Evolutionary conservation across 2,888 invertebrate species (phyloP).

Genomic region (Drosophila percnosoma): DNA sequence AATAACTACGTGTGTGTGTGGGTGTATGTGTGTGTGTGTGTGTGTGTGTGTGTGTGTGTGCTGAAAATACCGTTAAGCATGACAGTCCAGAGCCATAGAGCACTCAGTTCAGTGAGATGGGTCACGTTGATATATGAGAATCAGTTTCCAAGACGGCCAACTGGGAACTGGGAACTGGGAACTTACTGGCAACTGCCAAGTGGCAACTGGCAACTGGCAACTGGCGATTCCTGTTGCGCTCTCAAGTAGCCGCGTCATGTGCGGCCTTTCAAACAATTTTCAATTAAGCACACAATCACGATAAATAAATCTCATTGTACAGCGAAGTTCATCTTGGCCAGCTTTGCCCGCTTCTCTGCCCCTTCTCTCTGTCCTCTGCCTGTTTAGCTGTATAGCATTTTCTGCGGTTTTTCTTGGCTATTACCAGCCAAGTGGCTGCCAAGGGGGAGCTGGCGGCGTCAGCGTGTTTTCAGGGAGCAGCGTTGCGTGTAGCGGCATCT

Average conservation of each 20-base stretch:
- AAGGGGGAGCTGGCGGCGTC: background rate
- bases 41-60: slow-evolving; percentile 17
- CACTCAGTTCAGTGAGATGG: slow-evolving; percentile 50
- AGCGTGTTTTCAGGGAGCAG: background rate
- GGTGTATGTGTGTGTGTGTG: background rate
- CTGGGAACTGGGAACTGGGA: slow-evolving; percentile 1
- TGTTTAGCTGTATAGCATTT: slow-evolving; percentile 37
- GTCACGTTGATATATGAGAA: slow-evolving; percentile 66
- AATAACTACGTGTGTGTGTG: slow-evolving; percentile 41
- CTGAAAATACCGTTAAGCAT: slow-evolving; percentile 62
- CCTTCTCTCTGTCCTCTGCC: background rate
- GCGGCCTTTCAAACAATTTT: slow-evolving; percentile 74
- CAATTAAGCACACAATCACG: slow-evolving; percentile 79
- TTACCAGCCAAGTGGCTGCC: slow-evolving; percentile 2
- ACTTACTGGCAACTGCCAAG: background rate
- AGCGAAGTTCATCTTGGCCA: slow-evolving; percentile 60
- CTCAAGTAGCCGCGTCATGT: slow-evolving; percentile 54
- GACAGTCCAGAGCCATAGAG: slow-evolving; percentile 32
- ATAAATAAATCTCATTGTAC: slow-evolving; percentile 80
- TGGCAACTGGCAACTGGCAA: slow-evolving; percentile 1
- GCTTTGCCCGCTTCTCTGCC: background rate
- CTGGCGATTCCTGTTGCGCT: slow-evolving; percentile 66
- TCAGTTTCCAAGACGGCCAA: slow-evolving; percentile 13
- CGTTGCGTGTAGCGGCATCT: slow-evolving; percentile 18
- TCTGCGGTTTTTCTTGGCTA: slow-evolving; percentile 52